Evolutionary conservation across 2,113 vertebrate genomes (phyloP).

Genomic region (Tautogolabrus adspersus): DNA sequence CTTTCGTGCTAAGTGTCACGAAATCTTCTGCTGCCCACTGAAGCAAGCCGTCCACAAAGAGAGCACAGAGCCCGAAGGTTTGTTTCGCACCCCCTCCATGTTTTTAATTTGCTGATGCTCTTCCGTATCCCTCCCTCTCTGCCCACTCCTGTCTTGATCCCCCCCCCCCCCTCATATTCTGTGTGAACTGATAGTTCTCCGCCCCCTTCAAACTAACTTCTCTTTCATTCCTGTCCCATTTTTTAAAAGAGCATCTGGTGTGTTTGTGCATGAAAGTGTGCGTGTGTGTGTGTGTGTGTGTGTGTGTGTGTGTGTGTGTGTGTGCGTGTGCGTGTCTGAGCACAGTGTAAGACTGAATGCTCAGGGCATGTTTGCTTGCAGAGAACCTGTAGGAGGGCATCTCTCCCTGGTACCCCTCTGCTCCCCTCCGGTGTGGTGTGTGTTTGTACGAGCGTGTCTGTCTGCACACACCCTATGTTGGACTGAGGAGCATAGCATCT

Average conservation of each 20-base stretch:
- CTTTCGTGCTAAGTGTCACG: slow-evolving; percentile 99
- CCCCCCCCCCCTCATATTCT: slow-evolving; percentile 67
- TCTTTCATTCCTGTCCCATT: slow-evolving; percentile 66
- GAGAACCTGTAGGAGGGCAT: slow-evolving; percentile 40
- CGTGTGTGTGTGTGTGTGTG: background rate
- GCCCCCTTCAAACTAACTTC: slow-evolving; percentile 58
- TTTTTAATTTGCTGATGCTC: slow-evolving; percentile 78
- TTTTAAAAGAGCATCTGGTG: slow-evolving; percentile 64
- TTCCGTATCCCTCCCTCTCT: slow-evolving; percentile 40
- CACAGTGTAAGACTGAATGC: slow-evolving; percentile 30
- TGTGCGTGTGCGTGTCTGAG: background rate
- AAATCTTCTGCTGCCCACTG: slow-evolving; percentile 99
- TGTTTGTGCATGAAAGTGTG: slow-evolving; percentile 28
- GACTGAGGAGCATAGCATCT: slow-evolving; percentile 63
- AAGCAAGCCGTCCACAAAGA: slow-evolving; percentile 99
- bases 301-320: too few relatives aligned
- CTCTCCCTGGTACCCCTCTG: slow-evolving; percentile 27
- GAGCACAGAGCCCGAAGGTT: slow-evolving; percentile 98
- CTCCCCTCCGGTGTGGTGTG: background rate
- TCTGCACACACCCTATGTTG: slow-evolving; percentile 39
- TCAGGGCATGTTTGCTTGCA: slow-evolving; percentile 44
- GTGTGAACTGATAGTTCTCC: slow-evolving; percentile 68
- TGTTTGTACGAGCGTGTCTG: slow-evolving; percentile 43
- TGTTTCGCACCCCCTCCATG: slow-evolving; percentile 89
- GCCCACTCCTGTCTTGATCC: slow-evolving; percentile 60